These are phyloP conservation scores for Cervus canadensis DNA, from an alignment of 2,113 vertebrate species.

Conservation along the genomic window DNA sequence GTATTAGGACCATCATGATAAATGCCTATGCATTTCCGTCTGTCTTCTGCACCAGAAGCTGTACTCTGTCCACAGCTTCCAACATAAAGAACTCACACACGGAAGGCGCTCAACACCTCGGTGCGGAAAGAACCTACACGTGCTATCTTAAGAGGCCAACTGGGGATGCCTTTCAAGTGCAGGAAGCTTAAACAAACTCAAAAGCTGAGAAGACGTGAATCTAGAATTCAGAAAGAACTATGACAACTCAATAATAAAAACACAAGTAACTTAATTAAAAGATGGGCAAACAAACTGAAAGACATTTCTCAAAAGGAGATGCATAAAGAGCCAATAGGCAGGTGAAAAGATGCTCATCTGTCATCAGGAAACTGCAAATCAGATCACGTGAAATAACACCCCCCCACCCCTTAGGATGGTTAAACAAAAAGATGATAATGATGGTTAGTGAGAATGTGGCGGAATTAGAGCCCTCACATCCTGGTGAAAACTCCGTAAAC, in stretches of 20 bases:
- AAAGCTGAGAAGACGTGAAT: neutral
- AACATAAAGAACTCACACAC: neutral
- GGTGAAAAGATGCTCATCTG: neutral
- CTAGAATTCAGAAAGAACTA: neutral
- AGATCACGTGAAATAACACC: neutral
- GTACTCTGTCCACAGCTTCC: neutral
- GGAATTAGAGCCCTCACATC: neutral
- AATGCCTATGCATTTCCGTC: neutral
- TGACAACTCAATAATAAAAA: neutral
- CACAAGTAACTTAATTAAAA: conserved; percentile 6
- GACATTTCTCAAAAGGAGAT: neutral
- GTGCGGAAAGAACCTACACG: neutral
- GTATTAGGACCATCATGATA: neutral
- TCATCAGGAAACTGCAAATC: neutral
- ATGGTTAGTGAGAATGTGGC: neutral
- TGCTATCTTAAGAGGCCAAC: neutral
- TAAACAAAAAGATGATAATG: neutral
- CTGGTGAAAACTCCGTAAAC: neutral
- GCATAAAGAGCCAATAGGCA: neutral
- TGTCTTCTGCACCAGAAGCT: neutral
- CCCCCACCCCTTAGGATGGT: neutral
- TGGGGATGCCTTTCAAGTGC: neutral
- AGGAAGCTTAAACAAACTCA: neutral
- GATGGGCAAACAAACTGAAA: neutral
- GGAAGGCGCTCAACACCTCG: neutral